Conservation (phyloP, 2,888 invertebrate genomes). For the Syritta pipiens region DNA sequence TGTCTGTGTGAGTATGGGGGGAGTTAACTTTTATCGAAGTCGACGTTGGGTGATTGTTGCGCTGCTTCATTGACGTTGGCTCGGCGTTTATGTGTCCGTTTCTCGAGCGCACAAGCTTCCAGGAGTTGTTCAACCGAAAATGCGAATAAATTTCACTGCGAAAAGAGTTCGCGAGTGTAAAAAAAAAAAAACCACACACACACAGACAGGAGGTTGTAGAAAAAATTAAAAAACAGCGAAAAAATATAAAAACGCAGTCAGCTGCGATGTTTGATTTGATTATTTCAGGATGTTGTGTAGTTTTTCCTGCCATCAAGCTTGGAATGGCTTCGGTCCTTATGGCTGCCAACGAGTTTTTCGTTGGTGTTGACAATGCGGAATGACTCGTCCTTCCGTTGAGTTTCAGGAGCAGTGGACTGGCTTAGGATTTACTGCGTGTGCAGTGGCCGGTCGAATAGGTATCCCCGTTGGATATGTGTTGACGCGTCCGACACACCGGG, state of each 20-base stretch:
- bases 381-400: no score
- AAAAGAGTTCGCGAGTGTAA: neutral
- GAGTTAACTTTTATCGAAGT: slow-evolving; percentile 18
- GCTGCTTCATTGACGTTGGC: slow-evolving; percentile 25
- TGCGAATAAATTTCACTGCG: slow-evolving; percentile 40
- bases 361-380: no score
- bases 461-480: no score
- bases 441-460: no score
- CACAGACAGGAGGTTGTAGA: no score
- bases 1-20: neutral
- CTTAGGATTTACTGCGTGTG: no score
- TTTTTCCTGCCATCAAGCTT: neutral
- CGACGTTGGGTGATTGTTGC: slow-evolving; percentile 15
- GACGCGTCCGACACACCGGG: no score
- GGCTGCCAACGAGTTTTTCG: neutral
- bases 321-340: neutral
- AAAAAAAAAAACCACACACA: no score
- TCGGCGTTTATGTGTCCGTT: slow-evolving; percentile 24
- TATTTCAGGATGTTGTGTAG: slow-evolving; percentile 12
- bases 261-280: slow-evolving; percentile 11
- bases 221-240: neutral
- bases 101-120: slow-evolving; percentile 10
- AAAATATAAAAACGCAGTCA: slow-evolving; percentile 15
- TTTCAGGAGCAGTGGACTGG: no score
- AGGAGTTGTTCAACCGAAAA: slow-evolving; percentile 52